Percentiles rank a stretch among this genome's conserved stretches.
phyloP scores from a whole-genome alignment of 1,140 invertebrate species.

The Saxidomus purpurata region DNA sequence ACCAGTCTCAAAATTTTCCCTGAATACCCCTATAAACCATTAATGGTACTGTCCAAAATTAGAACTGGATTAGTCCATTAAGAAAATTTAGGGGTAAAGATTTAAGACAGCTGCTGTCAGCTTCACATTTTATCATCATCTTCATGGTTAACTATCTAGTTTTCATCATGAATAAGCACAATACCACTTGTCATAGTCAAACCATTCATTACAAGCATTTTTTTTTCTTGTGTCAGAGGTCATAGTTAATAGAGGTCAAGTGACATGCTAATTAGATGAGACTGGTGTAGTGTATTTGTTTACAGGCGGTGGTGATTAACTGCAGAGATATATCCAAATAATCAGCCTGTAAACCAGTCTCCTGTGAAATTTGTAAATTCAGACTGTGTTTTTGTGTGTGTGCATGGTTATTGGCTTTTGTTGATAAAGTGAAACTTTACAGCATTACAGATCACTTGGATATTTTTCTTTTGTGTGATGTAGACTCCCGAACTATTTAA shows the following conservation, averaged over 20 bases:
- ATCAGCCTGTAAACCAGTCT: constrained; percentile 10
- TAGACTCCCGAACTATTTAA: not conserved
- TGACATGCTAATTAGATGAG: constrained; percentile 25
- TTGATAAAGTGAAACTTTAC: not conserved
- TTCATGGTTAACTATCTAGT: too few species aligned
- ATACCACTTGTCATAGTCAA: too few species aligned
- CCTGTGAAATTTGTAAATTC: not conserved
- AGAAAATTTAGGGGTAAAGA: too few species aligned
- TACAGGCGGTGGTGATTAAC: constrained; percentile 3
- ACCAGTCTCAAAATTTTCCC: too few species aligned
- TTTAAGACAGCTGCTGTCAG: too few species aligned
- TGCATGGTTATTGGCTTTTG: not conserved
- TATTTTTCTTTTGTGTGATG: not conserved
- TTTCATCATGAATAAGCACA: too few species aligned
- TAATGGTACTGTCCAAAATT: too few species aligned
- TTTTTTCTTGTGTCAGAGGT: constrained; percentile 1
- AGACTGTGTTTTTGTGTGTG: not conserved
- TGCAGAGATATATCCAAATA: not conserved
- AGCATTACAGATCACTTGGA: not conserved
- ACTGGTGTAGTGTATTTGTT: constrained; percentile 29
- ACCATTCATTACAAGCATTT: too few species aligned
- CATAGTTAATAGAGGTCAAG: not conserved
- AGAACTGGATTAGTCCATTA: too few species aligned
- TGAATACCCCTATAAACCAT: too few species aligned
- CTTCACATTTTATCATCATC: too few species aligned